Conservation (phyloP, 2,888 invertebrate species). For the Stenodera caucasica region DNA sequence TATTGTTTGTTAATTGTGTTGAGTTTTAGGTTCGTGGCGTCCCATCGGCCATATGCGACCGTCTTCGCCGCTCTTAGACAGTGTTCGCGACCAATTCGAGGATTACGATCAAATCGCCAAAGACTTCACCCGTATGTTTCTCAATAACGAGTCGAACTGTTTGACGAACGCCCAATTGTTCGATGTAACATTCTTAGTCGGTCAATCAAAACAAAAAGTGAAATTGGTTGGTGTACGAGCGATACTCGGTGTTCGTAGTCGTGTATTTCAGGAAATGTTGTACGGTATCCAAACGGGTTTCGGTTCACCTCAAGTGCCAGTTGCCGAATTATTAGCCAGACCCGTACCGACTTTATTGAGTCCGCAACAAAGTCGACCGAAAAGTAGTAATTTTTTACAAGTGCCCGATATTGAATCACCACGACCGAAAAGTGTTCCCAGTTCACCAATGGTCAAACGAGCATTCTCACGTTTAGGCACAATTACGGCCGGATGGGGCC, state of each 20-base stretch:
- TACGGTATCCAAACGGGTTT: constrained; percentile 94
- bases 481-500: constrained; percentile 88
- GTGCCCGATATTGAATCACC: constrained; percentile 86
- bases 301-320: constrained; percentile 90
- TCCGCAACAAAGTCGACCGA: constrained; percentile 82
- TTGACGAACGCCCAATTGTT: constrained; percentile 80
- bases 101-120: constrained; percentile 92
- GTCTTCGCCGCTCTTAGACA: constrained; percentile 88
- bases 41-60: constrained; percentile 95
- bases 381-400: constrained; percentile 89
- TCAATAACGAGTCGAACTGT: constrained; percentile 79
- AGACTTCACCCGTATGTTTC: constrained; percentile 87
- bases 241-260: constrained; percentile 87
- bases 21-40: constrained; percentile 77
- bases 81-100: constrained; percentile 91
- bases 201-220: constrained; percentile 85
- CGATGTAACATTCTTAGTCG: constrained; percentile 88
- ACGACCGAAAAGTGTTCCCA: constrained; percentile 89
- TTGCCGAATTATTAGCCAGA: constrained; percentile 82
- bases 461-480: constrained; percentile 89
- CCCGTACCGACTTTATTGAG: constrained; percentile 85
- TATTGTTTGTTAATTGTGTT: neutral
- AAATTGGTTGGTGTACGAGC: constrained; percentile 89
- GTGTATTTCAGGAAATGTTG: constrained; percentile 92
- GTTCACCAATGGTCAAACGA: constrained; percentile 91